phyloP scores from a whole-genome alignment of 2,888 invertebrate genomes.

The Sepioteuthis lessoniana region DNA sequence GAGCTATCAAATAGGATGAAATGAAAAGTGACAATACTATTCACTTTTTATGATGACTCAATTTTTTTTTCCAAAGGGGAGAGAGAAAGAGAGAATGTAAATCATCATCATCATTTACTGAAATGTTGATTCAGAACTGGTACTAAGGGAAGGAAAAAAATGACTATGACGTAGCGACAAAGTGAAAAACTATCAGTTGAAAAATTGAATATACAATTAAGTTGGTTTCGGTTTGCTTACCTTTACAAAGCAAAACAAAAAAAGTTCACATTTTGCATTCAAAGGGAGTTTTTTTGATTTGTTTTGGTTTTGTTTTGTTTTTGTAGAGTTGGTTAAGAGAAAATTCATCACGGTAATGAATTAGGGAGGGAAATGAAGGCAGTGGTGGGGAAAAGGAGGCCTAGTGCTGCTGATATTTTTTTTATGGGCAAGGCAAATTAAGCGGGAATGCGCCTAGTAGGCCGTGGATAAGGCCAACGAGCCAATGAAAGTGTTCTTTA shows the following conservation, averaged over 20 bases:
- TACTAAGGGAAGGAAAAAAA: not conserved
- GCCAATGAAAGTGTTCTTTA: conserved; percentile 37
- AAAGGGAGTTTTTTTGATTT: no score
- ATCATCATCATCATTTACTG: no score
- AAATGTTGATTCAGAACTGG: no score
- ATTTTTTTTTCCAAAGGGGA: not conserved
- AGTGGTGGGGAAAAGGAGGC: not conserved
- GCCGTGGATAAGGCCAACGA: not conserved
- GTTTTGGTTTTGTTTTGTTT: no score
- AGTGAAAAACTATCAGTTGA: no score
- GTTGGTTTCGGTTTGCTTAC: not conserved
- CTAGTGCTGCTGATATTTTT: not conserved
- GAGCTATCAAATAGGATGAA: not conserved
- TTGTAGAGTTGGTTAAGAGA: no score
- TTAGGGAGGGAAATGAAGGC: not conserved
- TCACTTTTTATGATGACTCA: not conserved
- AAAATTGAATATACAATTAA: no score
- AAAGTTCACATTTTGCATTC: not conserved
- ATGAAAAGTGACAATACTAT: not conserved
- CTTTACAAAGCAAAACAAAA: not conserved
- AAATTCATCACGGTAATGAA: no score
- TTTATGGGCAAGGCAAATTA: conserved; percentile 41
- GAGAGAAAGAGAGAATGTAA: no score
- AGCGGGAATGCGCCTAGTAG: conserved; percentile 43
- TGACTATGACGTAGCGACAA: no score